A percentile compares a stretch with the other conserved stretches of the same genome.
These are phyloP conservation scores for Tarsius wallacei DNA, from an alignment of 2,797 vertebrate species.

Conservation along the genomic window DNA sequence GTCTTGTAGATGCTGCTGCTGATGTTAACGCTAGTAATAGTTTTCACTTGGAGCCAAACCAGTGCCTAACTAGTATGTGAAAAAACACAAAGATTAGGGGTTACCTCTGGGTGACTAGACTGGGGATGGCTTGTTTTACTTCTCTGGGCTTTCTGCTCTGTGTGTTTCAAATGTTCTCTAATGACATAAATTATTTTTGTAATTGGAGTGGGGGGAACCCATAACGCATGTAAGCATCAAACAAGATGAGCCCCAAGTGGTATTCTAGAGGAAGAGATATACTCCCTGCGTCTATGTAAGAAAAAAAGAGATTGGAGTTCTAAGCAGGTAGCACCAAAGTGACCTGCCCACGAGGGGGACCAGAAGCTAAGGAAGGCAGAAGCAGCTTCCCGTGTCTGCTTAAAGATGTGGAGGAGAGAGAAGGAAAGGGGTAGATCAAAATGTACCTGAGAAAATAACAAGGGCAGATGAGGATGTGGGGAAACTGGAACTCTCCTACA, in stretches of 20 bases:
- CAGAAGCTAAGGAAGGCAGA: fast-evolving
- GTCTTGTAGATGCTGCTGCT: not conserved
- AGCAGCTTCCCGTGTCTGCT: fast-evolving
- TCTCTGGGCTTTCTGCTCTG: not conserved
- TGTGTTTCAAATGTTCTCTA: not conserved
- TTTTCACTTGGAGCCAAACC: not conserved
- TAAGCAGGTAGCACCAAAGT: not conserved
- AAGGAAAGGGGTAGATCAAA: not conserved
- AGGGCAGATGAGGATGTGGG: not conserved
- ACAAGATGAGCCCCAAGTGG: fast-evolving
- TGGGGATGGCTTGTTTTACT: not conserved
- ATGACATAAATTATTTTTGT: not conserved
- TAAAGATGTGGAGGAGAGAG: not conserved
- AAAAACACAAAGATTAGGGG: not conserved
- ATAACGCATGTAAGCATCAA: not conserved
- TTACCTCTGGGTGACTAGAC: not conserved
- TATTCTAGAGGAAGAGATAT: not conserved
- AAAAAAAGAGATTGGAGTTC: not conserved
- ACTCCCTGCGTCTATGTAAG: not conserved
- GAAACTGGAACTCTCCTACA: not conserved
- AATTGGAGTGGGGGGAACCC: not conserved
- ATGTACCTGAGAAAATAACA: not conserved
- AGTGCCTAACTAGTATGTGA: not conserved
- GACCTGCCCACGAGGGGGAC: not conserved
- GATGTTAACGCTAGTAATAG: not conserved